Conservation (phyloP, 2,888 invertebrate genomes). For the Caenorhabditis sp. region DNA sequence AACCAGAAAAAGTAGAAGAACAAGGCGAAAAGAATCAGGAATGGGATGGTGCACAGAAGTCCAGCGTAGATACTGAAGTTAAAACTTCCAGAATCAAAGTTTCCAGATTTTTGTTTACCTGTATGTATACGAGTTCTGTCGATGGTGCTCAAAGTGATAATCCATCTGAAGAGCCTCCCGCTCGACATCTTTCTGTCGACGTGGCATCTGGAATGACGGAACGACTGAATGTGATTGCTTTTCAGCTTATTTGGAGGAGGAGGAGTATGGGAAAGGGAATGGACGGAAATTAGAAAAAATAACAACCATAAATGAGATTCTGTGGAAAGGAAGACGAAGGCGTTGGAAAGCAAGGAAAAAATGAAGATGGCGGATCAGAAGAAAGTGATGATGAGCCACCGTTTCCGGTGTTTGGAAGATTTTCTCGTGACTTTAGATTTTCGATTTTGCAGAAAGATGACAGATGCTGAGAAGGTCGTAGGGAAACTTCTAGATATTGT, state of each 20-base stretch:
- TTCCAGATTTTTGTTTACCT: constrained; percentile 33
- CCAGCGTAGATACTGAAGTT: constrained; percentile 64
- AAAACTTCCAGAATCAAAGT: not conserved
- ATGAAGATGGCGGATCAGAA: constrained; percentile 29
- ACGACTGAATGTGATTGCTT: constrained; percentile 23
- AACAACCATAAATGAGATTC: constrained; percentile 29
- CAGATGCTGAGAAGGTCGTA: too few species aligned
- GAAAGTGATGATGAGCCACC: constrained; percentile 30
- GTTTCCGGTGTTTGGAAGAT: constrained; percentile 34
- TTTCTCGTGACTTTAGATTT: constrained; percentile 1
- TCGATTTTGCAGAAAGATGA: constrained; percentile 1
- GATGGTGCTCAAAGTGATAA: constrained; percentile 49
- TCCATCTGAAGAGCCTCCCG: constrained; percentile 47
- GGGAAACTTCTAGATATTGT: too few species aligned
- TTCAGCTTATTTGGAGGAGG: constrained; percentile 16
- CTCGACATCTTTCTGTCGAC: constrained; percentile 53
- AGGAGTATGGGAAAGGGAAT: constrained; percentile 6
- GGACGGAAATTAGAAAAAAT: constrained; percentile 54
- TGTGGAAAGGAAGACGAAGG: constrained; percentile 8
- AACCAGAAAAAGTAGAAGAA: constrained; percentile 68
- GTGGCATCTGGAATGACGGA: constrained; percentile 54
- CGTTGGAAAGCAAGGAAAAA: not conserved
- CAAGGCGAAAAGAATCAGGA: constrained; percentile 52
- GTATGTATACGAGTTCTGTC: constrained; percentile 51
- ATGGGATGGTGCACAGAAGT: constrained; percentile 63